A percentile compares a stretch with the other conserved stretches of the same genome.
Evolutionary conservation across 2,797 vertebrate genomes (phyloP).

Genomic region (Pygocentrus nattereri): DNA sequence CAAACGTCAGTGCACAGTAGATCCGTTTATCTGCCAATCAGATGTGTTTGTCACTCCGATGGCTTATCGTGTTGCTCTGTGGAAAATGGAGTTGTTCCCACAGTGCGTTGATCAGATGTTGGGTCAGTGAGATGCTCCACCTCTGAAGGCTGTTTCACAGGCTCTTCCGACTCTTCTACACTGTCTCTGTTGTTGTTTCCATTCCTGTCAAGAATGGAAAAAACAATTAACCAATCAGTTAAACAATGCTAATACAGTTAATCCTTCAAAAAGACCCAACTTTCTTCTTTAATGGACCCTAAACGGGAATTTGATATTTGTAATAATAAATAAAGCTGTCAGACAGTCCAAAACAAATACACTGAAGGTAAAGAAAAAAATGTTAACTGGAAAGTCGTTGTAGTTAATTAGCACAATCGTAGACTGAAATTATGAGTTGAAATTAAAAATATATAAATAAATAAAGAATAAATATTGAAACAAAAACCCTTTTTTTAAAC

Average conservation of each 20-base stretch:
- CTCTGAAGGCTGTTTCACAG: conserved; percentile 44
- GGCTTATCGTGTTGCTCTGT: background rate
- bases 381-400: no score
- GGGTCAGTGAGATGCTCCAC: conserved; percentile 43
- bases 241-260: background rate
- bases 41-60: background rate
- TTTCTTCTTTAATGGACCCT: no score
- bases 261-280: no score
- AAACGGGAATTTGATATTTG: no score
- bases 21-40: background rate
- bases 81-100: background rate
- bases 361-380: no score
- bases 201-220: conserved; percentile 42
- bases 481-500: no score
- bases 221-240: background rate
- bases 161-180: conserved; percentile 19
- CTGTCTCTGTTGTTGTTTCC: conserved; percentile 19
- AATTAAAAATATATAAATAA: no score
- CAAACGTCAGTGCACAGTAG: background rate
- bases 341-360: no score
- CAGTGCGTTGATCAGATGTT: conserved; percentile 26
- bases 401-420: no score
- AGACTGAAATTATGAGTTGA: no score
- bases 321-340: no score
- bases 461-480: no score